Evolutionary conservation across 1,140 invertebrate species (phyloP).

Genomic region (Musca vetustissima): DNA sequence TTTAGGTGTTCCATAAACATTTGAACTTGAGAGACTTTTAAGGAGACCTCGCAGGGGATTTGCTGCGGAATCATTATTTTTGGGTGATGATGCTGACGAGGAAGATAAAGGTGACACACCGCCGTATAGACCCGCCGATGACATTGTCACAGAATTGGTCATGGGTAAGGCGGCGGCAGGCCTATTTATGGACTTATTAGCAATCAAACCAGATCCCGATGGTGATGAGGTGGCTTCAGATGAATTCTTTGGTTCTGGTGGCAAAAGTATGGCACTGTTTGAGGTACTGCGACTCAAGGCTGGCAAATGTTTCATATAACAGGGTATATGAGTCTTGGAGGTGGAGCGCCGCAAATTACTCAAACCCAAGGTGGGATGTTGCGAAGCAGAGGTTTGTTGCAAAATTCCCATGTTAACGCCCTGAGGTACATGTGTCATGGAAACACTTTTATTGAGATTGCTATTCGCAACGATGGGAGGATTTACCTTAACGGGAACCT

Average conservation of each 20-base stretch:
- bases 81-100: conserved; percentile 36
- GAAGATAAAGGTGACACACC: background rate
- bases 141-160: conserved; percentile 18
- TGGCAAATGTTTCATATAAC: conserved; percentile 52
- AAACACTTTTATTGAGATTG: conserved; percentile 45
- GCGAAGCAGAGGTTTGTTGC: background rate
- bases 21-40: conserved; percentile 35
- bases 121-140: background rate
- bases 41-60: conserved; percentile 27
- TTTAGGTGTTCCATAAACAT: conserved; percentile 29
- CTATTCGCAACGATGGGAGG: background rate
- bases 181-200: conserved; percentile 20
- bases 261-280: conserved; percentile 47
- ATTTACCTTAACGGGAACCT: conserved; percentile 44
- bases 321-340: conserved; percentile 51
- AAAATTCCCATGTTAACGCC: background rate
- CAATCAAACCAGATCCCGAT: background rate
- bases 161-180: conserved; percentile 13
- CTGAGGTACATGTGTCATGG: conserved; percentile 46
- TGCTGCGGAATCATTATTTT: conserved; percentile 10
- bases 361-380: background rate
- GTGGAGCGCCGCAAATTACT: conserved; percentile 39
- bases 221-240: conserved; percentile 1
- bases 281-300: conserved; percentile 50
- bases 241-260: conserved; percentile 11